Percentiles rank a stretch among this genome's conserved stretches.
Evolutionary conservation across 1,140 invertebrate species (phyloP).

Genomic region (Sinonovacula constricta): DNA sequence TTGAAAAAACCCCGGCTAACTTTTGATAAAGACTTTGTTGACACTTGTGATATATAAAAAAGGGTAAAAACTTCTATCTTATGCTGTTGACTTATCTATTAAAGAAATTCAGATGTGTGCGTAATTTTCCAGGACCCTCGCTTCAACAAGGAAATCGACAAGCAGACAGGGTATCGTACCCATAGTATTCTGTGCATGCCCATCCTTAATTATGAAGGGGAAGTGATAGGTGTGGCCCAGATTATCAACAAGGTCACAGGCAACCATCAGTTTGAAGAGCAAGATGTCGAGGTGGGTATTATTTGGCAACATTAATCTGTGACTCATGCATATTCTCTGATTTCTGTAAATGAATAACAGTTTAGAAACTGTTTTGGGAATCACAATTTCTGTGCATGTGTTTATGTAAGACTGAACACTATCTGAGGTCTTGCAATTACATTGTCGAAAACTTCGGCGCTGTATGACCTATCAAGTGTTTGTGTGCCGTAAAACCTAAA

Average conservation of each 20-base stretch:
- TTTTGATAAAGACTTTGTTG: too few relatives aligned
- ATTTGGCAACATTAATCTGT: neutral
- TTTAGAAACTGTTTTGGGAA: neutral
- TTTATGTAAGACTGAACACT: too few relatives aligned
- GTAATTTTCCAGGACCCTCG: conserved; percentile 71
- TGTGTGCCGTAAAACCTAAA: too few relatives aligned
- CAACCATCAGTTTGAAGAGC: conserved; percentile 70
- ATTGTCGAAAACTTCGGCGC: too few relatives aligned
- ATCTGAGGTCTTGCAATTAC: too few relatives aligned
- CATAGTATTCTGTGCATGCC: conserved; percentile 95
- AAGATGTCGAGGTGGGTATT: conserved; percentile 66
- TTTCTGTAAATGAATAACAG: neutral
- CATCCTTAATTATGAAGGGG: conserved; percentile 96
- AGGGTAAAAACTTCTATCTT: too few relatives aligned
- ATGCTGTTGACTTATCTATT: too few relatives aligned
- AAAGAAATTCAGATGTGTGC: too few relatives aligned
- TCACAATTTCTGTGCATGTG: neutral
- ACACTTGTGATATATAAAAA: too few relatives aligned
- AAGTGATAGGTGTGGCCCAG: conserved; percentile 97
- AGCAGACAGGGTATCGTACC: conserved; percentile 94
- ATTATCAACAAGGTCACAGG: conserved; percentile 92
- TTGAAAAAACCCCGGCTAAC: too few relatives aligned
- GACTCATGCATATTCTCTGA: neutral
- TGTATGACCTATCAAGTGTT: too few relatives aligned
- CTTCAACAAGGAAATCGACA: conserved; percentile 95